Conservation (phyloP, 2,888 invertebrate species). For the Bellardia bayeri region DNA sequence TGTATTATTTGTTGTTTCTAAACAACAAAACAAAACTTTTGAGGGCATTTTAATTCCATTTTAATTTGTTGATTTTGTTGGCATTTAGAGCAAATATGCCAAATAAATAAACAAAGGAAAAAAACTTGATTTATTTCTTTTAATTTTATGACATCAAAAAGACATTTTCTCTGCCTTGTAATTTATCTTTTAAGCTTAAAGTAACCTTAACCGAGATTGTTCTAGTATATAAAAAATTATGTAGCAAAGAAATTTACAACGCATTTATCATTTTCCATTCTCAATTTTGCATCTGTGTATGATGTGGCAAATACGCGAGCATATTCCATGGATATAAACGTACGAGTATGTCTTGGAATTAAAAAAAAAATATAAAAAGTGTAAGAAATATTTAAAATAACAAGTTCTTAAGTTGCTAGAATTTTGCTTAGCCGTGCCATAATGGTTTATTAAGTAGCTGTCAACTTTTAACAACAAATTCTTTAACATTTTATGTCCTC, state of each 20-base stretch:
- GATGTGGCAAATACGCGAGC: not conserved
- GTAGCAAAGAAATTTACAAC: not conserved
- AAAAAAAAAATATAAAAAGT: not conserved
- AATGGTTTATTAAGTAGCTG: conserved; percentile 1
- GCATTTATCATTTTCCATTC: not conserved
- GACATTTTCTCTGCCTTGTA: not conserved
- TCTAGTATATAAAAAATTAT: not conserved
- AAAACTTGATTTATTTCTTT: not conserved
- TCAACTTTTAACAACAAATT: not conserved
- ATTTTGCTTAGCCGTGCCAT: not conserved
- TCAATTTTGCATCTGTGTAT: not conserved
- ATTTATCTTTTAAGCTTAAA: not conserved
- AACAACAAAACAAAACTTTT: not conserved
- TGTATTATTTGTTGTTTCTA: not conserved
- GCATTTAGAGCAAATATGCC: not conserved
- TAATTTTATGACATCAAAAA: not conserved
- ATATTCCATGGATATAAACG: not conserved
- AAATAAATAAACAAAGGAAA: not conserved
- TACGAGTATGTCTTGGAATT: too few species aligned
- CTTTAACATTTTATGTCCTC: not conserved
- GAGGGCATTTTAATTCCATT: not conserved
- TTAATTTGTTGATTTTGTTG: not conserved
- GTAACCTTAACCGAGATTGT: not conserved
- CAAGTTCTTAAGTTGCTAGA: not conserved
- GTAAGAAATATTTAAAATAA: not conserved